Conservation (phyloP, 2,113 vertebrate species). For the Saccopteryx leptura region DNA sequence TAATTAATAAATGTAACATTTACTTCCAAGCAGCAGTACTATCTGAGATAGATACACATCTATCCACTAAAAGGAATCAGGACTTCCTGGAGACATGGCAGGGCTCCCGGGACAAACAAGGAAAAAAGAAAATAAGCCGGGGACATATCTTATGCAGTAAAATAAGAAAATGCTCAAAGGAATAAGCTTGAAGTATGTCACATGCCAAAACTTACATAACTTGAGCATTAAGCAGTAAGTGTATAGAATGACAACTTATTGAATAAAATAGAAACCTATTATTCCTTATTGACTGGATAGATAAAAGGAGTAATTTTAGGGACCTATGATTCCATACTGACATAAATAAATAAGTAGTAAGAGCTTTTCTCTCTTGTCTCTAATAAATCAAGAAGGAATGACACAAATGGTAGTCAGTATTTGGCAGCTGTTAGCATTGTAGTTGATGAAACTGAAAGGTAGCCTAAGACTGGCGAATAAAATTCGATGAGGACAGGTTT, state of each 20-base stretch:
- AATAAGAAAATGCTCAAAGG: not conserved
- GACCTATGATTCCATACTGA: not conserved
- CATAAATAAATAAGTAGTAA: not conserved
- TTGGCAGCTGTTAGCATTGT: not conserved
- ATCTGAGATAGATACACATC: not conserved
- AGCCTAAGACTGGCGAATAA: not conserved
- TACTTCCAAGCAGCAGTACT: not conserved
- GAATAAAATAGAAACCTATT: not conserved
- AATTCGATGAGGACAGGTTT: not conserved
- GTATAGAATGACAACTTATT: not conserved
- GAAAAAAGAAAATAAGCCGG: not conserved
- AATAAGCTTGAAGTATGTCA: not conserved
- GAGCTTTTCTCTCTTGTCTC: not conserved
- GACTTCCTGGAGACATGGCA: not conserved
- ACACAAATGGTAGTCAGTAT: not conserved
- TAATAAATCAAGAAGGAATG: not conserved
- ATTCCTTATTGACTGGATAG: not conserved
- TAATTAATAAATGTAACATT: conserved; percentile 27
- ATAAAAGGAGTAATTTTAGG: not conserved
- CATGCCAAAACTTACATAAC: not conserved
- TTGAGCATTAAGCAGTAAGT: not conserved
- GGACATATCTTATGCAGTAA: not conserved
- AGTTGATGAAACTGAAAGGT: not conserved
- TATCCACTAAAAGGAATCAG: too few relatives aligned
- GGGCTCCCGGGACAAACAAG: not conserved